Evolutionary conservation across 2,888 invertebrate genomes (phyloP).

Genomic region (Amblyjoppa fuscipennis): DNA sequence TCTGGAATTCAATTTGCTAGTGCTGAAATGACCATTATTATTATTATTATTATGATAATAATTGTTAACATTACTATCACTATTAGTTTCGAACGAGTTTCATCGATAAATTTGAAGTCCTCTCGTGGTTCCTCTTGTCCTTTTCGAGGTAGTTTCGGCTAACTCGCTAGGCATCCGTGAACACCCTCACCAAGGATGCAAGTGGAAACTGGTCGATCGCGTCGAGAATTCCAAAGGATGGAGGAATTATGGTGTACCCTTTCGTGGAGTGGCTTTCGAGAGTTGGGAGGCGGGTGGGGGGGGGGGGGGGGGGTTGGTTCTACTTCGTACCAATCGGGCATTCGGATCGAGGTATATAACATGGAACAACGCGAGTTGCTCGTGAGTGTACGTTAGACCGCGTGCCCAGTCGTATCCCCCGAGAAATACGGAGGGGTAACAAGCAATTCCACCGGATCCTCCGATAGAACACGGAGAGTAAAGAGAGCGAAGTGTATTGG

Average conservation of each 20-base stretch:
- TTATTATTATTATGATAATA: slow-evolving; percentile 21
- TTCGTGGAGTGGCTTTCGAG: slow-evolving; percentile 53
- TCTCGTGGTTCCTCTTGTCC: slow-evolving; percentile 32
- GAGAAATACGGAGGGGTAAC: slow-evolving; percentile 73
- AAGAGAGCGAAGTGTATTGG: slow-evolving; percentile 46
- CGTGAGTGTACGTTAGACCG: slow-evolving; percentile 54
- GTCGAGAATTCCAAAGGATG: slow-evolving; percentile 54
- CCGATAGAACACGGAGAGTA: slow-evolving; percentile 63
- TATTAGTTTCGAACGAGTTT: slow-evolving; percentile 24
- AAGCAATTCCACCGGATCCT: slow-evolving; percentile 73
- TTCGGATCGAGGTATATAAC: slow-evolving; percentile 21
- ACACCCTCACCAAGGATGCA: background rate
- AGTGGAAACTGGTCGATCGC: slow-evolving; percentile 18
- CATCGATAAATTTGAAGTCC: slow-evolving; percentile 36
- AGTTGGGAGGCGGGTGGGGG: background rate
- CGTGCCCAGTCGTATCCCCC: slow-evolving; percentile 64
- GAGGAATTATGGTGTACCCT: slow-evolving; percentile 48
- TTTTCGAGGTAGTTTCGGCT: slow-evolving; percentile 24
- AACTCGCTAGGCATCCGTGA: slow-evolving; percentile 29
- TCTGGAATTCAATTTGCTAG: slow-evolving; percentile 11
- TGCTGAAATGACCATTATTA: background rate
- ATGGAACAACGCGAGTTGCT: slow-evolving; percentile 54
- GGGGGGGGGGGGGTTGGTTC: background rate
- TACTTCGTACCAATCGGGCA: slow-evolving; percentile 15
- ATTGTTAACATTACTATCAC: slow-evolving; percentile 5